Evolutionary conservation across 2,888 invertebrate species (phyloP).

Genomic region (Sisyra terminalis): DNA sequence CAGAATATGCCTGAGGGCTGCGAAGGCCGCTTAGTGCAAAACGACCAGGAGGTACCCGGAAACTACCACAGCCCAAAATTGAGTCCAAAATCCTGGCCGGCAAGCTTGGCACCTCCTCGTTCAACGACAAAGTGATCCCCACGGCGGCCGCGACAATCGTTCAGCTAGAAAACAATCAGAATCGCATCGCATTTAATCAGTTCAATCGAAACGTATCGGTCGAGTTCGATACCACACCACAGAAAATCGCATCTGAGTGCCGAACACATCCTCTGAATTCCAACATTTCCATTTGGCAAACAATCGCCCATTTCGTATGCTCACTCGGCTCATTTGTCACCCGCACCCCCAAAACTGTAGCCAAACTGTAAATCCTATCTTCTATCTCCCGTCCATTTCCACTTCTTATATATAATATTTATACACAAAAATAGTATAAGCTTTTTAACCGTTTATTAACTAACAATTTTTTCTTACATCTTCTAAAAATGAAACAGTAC

Average conservation of each 20-base stretch:
- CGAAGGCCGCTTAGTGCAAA: constrained; percentile 7
- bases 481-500: no score
- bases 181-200: constrained; percentile 6
- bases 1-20: constrained; percentile 49
- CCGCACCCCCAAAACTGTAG: constrained; percentile 18
- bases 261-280: constrained; percentile 9
- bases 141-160: constrained; percentile 5
- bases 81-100: constrained; percentile 6
- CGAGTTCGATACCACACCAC: constrained; percentile 1
- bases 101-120: constrained; percentile 7
- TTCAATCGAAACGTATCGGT: constrained; percentile 6
- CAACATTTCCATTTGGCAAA: constrained; percentile 25
- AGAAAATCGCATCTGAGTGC: neutral
- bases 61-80: constrained; percentile 2
- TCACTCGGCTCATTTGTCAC: constrained; percentile 27
- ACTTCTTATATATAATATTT: no score
- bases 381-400: no score
- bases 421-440: no score
- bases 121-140: constrained; percentile 4
- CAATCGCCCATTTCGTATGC: constrained; percentile 28
- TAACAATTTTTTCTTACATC: no score
- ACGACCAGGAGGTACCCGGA: neutral
- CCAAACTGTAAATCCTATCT: neutral
- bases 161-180: constrained; percentile 7
- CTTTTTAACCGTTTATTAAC: no score